Conservation (phyloP, 2,113 vertebrate genomes). For the Elgaria multicarinata region DNA sequence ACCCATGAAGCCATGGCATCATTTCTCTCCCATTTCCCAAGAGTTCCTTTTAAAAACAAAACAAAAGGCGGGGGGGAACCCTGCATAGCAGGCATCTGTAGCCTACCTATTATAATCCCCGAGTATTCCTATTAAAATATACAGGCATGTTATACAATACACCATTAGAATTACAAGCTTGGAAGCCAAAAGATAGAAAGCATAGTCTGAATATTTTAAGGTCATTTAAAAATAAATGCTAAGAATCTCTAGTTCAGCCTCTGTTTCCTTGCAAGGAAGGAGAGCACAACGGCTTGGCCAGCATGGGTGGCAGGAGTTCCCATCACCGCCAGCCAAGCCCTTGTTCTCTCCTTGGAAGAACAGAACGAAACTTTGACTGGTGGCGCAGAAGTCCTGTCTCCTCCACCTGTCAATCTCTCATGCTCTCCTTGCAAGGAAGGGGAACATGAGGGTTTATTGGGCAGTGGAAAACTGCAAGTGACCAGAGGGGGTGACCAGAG, state of each 20-base stretch:
- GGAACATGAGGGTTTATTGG: no score
- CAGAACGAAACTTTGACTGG: no score
- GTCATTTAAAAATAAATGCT: background rate
- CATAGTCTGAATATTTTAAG: conserved; percentile 9
- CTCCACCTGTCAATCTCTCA: no score
- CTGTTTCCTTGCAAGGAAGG: background rate
- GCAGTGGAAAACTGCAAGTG: no score
- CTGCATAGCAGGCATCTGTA: background rate
- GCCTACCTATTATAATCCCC: background rate
- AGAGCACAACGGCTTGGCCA: no score
- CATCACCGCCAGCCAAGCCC: no score
- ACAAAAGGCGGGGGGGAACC: no score
- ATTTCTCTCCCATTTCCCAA: background rate
- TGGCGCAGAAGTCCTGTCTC: no score
- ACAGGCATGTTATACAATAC: background rate
- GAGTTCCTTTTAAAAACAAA: background rate
- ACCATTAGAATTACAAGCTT: background rate
- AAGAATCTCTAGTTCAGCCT: background rate
- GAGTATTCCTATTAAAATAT: conserved; percentile 1
- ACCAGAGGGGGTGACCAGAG: no score
- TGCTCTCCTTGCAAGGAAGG: no score
- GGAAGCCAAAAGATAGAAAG: background rate
- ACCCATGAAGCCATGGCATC: background rate
- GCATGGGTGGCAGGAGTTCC: no score
- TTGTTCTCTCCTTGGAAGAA: no score